Conservation (phyloP, 2,797 vertebrate genomes). For the Gorsachius magnificus region DNA sequence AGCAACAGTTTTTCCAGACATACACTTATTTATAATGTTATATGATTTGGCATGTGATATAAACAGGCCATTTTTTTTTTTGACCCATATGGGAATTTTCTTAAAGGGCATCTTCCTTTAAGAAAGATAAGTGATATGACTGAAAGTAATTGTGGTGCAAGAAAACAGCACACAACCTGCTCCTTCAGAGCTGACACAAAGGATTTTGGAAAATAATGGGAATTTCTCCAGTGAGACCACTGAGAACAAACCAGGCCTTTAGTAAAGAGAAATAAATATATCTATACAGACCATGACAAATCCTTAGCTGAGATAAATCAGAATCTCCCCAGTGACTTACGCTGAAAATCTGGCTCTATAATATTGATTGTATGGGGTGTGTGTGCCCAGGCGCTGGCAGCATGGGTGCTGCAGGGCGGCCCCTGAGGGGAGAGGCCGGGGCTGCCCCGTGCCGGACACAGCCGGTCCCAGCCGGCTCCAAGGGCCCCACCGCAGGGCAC, state of each 20-base stretch:
- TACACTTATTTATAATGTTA: neutral
- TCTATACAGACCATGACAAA: neutral
- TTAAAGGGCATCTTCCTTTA: neutral
- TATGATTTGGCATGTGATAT: neutral
- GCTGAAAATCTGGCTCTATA: neutral
- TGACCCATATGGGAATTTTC: neutral
- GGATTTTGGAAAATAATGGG: neutral
- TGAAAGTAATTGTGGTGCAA: neutral
- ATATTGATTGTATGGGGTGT: neutral
- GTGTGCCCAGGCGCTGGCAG: fast-evolving
- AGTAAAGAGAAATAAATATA: neutral
- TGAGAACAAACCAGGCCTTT: neutral
- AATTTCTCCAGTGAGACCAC: neutral
- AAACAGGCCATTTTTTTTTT: fast-evolving
- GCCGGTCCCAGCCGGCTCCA: too few species aligned
- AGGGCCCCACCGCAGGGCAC: too few species aligned
- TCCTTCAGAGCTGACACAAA: neutral
- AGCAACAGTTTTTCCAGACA: neutral
- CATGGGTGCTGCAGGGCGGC: fast-evolving
- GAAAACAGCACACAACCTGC: neutral
- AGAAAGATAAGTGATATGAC: neutral
- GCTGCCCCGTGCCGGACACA: neutral
- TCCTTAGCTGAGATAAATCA: neutral
- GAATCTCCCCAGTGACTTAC: neutral
- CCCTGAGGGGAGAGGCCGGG: neutral